These are phyloP conservation scores for Origma solitaria DNA, from an alignment of 2,113 vertebrate species.

Conservation along the genomic window DNA sequence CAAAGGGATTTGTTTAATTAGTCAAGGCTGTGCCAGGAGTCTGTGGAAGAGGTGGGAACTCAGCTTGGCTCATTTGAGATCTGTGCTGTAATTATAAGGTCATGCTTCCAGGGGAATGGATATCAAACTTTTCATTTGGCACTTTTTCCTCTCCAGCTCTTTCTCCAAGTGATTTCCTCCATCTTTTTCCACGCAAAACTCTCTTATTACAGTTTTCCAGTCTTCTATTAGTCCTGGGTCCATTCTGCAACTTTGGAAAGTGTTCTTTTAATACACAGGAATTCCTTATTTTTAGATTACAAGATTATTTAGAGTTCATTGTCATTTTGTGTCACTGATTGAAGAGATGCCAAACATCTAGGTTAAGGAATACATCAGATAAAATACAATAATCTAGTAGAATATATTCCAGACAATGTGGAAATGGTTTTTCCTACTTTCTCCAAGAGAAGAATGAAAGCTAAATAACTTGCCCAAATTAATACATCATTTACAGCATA, in stretches of 20 bases:
- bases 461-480: not conserved
- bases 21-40: not conserved
- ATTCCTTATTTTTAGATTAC: not conserved
- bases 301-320: not conserved
- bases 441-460: not conserved
- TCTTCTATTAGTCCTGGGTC: not conserved
- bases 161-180: not conserved
- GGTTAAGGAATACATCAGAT: not conserved
- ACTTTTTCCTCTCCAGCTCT: not conserved
- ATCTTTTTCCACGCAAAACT: not conserved
- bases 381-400: not conserved
- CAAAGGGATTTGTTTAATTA: not conserved
- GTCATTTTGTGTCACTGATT: not conserved
- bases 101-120: not conserved
- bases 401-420: not conserved
- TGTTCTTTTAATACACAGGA: not conserved
- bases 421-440: not conserved
- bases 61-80: not conserved
- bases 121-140: not conserved
- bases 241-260: not conserved
- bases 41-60: not conserved
- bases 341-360: not conserved
- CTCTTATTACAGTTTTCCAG: not conserved
- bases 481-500: not conserved
- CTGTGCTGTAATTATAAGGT: not conserved